Evolutionary conservation across 37 sponge, comb jelly and placozoan species (phyloP).

Genomic region (Ianthella basta): DNA sequence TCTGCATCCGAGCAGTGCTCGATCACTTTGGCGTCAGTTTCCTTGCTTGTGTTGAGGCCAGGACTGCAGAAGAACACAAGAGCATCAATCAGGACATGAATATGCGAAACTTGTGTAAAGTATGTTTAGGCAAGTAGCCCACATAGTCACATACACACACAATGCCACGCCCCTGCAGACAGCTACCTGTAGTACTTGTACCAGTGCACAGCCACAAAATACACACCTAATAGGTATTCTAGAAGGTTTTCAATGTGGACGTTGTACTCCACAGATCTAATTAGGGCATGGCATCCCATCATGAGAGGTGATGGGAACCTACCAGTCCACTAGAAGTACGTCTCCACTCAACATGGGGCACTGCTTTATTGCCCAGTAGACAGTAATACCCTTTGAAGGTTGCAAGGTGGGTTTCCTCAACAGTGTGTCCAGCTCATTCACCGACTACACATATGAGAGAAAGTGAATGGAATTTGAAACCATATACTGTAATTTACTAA

Average conservation of each 20-base stretch:
- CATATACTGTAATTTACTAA: no score
- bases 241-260: no score
- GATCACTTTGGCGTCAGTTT: background rate
- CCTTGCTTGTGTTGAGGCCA: background rate
- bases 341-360: slow-evolving; percentile 84
- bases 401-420: slow-evolving; percentile 70
- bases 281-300: no score
- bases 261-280: no score
- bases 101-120: no score
- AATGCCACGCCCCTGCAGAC: no score
- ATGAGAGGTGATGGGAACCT: background rate
- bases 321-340: slow-evolving; percentile 93
- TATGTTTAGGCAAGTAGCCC: no score
- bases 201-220: background rate
- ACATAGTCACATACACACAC: no score
- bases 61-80: background rate
- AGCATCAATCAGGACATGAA: no score
- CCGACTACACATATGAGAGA: slow-evolving; percentile 38
- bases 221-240: no score
- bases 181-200: no score
- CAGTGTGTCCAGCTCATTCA: slow-evolving; percentile 76
- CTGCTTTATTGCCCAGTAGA: slow-evolving; percentile 87
- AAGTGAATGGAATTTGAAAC: no score
- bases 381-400: slow-evolving; percentile 62
- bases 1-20: slow-evolving; percentile 4